Conservation (phyloP, 2,888 invertebrate species). For the Harpalus rubripes region DNA sequence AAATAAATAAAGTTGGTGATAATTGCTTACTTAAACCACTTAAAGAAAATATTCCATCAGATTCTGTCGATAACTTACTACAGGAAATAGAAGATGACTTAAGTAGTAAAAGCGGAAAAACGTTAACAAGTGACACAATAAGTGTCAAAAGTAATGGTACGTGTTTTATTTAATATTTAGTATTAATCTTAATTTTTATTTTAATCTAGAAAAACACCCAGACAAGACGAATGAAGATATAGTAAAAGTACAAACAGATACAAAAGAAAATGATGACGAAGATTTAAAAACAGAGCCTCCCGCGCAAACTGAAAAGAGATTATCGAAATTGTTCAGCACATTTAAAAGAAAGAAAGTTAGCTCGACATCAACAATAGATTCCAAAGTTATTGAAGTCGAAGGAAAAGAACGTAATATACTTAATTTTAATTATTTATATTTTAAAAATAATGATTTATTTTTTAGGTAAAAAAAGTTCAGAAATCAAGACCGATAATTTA, state of each 20-base stretch:
- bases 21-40: slow-evolving; percentile 20
- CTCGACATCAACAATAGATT: slow-evolving; percentile 51
- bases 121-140: slow-evolving; percentile 59
- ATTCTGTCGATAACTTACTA: slow-evolving; percentile 62
- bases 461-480: slow-evolving; percentile 75
- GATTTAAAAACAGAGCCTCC: slow-evolving; percentile 75
- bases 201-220: slow-evolving; percentile 26
- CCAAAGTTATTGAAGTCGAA: slow-evolving; percentile 49
- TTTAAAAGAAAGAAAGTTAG: slow-evolving; percentile 68
- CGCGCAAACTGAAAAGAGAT: slow-evolving; percentile 54
- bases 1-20: slow-evolving; percentile 35
- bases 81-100: slow-evolving; percentile 77
- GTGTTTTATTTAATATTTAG: neutral
- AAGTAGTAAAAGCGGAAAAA: slow-evolving; percentile 61
- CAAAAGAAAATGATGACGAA: slow-evolving; percentile 74
- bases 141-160: slow-evolving; percentile 64
- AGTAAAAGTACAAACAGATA: slow-evolving; percentile 33
- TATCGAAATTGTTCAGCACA: slow-evolving; percentile 68
- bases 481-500: slow-evolving; percentile 67
- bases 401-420: slow-evolving; percentile 19
- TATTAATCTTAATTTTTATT: neutral
- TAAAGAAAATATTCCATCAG: slow-evolving; percentile 51
- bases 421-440: neutral
- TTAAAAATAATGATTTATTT: slow-evolving; percentile 24
- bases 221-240: slow-evolving; percentile 55